Evolutionary conservation across 2,113 vertebrate species (phyloP).

Genomic region (Vimba vimba): DNA sequence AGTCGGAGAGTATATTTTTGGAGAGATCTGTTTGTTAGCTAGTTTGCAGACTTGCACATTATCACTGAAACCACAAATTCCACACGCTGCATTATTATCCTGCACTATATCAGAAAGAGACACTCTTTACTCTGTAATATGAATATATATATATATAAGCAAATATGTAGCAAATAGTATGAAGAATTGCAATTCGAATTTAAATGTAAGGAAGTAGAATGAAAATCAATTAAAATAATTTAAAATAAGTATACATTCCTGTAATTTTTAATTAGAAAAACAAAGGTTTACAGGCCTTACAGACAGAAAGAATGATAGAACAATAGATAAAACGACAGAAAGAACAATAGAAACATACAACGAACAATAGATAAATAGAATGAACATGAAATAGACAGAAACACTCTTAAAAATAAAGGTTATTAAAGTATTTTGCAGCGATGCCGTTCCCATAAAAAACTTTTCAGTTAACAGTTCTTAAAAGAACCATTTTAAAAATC

Average conservation of each 20-base stretch:
- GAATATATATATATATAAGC: no score
- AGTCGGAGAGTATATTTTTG: neutral
- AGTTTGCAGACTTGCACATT: slow-evolving; percentile 8
- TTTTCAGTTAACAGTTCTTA: no score
- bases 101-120: slow-evolving; percentile 34
- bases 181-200: neutral
- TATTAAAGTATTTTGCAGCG: no score
- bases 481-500: no score
- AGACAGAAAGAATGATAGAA: neutral
- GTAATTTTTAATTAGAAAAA: neutral
- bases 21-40: slow-evolving; percentile 29
- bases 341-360: neutral
- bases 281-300: neutral
- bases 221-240: neutral
- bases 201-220: neutral
- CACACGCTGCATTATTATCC: slow-evolving; percentile 4
- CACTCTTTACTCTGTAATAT: neutral
- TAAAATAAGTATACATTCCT: neutral
- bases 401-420: no score
- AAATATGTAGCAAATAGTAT: no score
- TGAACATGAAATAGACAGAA: neutral
- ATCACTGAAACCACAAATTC: slow-evolving; percentile 21
- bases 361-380: neutral
- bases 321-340: neutral
- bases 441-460: no score